Evolutionary conservation across 2,113 vertebrate genomes (phyloP).

Genomic region (Sciurus niger): DNA sequence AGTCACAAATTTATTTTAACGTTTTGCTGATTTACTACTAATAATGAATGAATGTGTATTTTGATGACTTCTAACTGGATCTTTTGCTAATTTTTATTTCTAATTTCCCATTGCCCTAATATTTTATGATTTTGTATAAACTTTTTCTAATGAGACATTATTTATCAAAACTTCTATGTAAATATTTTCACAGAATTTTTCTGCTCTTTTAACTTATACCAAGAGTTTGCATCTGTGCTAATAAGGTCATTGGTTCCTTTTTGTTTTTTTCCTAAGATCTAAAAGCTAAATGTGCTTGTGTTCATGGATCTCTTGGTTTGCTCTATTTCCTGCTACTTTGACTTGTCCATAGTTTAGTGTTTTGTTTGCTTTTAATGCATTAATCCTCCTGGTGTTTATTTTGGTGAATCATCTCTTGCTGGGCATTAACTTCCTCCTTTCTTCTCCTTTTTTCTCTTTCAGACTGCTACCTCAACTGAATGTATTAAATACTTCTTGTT

Average conservation of each 20-base stretch:
- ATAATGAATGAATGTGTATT: neutral
- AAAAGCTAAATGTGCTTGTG: neutral
- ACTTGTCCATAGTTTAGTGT: neutral
- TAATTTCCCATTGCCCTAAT: neutral
- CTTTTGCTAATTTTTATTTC: conserved; percentile 43
- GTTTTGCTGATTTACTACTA: neutral
- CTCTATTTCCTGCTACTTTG: neutral
- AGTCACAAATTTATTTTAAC: neutral
- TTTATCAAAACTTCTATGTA: neutral
- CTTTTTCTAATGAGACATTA: neutral
- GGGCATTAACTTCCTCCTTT: neutral
- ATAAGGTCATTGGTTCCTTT: neutral
- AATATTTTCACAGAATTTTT: conserved; percentile 15
- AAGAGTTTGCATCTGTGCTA: neutral
- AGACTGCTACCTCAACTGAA: neutral
- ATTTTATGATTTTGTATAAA: neutral
- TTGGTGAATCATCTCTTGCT: neutral
- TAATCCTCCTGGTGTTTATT: neutral
- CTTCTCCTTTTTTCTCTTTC: neutral
- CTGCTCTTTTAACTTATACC: neutral
- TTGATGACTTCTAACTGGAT: conserved; percentile 34
- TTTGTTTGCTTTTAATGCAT: neutral
- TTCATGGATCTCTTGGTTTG: neutral
- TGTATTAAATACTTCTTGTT: neutral
- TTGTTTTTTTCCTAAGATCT: neutral